Base-by-base conservation (phyloP, 1,140 invertebrate genomes). In the Parasteatoda tepidariorum region DNA sequence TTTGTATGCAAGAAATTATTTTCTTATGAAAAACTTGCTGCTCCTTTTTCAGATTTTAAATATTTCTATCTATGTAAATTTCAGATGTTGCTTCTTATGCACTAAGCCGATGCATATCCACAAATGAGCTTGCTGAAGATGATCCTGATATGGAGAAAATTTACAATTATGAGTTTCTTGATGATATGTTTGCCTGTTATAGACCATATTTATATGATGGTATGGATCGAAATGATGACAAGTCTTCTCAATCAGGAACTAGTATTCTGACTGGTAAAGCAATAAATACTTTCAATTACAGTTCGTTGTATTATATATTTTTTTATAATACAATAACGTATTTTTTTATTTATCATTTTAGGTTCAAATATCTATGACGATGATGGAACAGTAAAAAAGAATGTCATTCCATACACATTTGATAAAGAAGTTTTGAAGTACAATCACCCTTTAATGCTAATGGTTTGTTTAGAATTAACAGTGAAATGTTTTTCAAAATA, bases 121-220 rank as follows among this genome's bases (percentile, higher is more conserved):
- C 88, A 31, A 88, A 88, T 79, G 88, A 88, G n/a, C 78, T 86
- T 57, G 88, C 87, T 71, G 85, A 87, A 2, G 89, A 90, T 33
- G 86, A 88, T 62, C 70, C 70, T 6, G 85, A 88, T 6, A 90
- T 89, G 79, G 85, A 87, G 22, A 87, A 90, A 28, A 88, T 87
- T 3, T 91, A 90, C 85, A 89, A 91, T 81, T 92, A 90, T 84
- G 90, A 91, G 86, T 90, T 90, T 73, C 84, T 92, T 38, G 91
- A 92, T 85, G 91, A 92, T 86, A 88, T 88, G 1, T 92, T 90
- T 86, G 87, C 87, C 13, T 84, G 66, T 68, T 82, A 82, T 33
- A 70, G 62, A 24, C 78, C 78, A 9, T 33, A 41, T 71, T 62
- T 82, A 30, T 70, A 82, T 31, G 31, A 70, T 15, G 55, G 24